Conservation (phyloP, 2,888 invertebrate genomes). For the Theodoxus fluviatilis region DNA sequence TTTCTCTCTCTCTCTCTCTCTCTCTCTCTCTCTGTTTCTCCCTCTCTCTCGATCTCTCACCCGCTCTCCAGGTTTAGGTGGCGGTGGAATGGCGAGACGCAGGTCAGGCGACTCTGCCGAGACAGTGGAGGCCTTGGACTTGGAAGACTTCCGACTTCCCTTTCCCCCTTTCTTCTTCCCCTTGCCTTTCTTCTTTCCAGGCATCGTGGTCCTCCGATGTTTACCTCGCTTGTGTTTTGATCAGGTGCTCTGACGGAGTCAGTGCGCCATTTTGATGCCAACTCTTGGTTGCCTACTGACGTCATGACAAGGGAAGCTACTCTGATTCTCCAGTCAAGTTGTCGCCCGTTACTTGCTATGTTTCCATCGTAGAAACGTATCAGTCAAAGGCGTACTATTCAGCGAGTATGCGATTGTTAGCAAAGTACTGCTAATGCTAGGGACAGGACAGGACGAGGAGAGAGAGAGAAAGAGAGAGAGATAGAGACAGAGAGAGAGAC, state of each 20-base stretch:
- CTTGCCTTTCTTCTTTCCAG: slow-evolving; percentile 29
- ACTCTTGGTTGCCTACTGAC: slow-evolving; percentile 8
- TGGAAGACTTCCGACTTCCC: slow-evolving; percentile 24
- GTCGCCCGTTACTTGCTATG: background rate
- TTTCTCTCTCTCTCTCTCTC: background rate
- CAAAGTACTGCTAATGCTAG: too few relatives aligned
- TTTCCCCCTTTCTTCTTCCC: slow-evolving; percentile 30
- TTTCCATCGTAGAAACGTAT: too few relatives aligned
- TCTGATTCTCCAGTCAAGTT: too few relatives aligned
- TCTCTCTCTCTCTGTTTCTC: background rate
- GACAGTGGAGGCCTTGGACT: slow-evolving; percentile 24
- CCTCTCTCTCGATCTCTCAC: slow-evolving; percentile 30
- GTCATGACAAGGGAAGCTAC: too few relatives aligned
- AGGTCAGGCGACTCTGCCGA: too few relatives aligned
- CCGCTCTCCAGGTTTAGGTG: slow-evolving; percentile 53
- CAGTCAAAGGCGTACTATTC: too few relatives aligned
- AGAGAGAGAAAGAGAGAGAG: too few relatives aligned
- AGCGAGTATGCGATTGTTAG: too few relatives aligned
- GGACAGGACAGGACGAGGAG: too few relatives aligned
- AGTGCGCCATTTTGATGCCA: slow-evolving; percentile 17
- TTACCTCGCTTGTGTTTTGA: too few relatives aligned
- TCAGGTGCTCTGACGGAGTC: background rate
- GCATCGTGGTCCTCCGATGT: too few relatives aligned
- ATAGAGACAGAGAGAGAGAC: too few relatives aligned
- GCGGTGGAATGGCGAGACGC: slow-evolving; percentile 40